Percentiles rank a stretch among this genome's conserved stretches.
Evolutionary conservation across 2,888 invertebrate species (phyloP).

Genomic region (Phasia obesa): DNA sequence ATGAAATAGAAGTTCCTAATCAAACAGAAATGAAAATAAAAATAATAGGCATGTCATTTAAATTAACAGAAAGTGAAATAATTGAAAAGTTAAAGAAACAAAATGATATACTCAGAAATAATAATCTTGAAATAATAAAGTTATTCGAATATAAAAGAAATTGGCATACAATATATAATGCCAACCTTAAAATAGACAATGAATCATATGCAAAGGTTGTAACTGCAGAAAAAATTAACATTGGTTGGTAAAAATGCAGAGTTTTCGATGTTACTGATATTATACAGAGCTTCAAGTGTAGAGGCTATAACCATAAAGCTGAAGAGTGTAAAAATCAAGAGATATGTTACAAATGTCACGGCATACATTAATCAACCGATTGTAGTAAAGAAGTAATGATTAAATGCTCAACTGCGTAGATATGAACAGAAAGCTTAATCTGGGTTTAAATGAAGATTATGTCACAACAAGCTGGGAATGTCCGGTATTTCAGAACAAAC

Average conservation of each 20-base stretch:
- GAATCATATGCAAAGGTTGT: too few relatives aligned
- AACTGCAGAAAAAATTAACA: background rate
- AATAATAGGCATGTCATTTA: slow-evolving; percentile 1
- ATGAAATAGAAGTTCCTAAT: slow-evolving; percentile 2
- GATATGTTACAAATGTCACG: background rate
- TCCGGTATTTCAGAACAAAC: too few relatives aligned
- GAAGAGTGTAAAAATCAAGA: background rate
- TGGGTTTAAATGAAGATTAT: too few relatives aligned
- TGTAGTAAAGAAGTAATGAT: background rate
- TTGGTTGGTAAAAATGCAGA: background rate
- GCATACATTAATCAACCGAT: background rate
- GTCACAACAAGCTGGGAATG: too few relatives aligned
- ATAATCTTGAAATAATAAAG: too few relatives aligned
- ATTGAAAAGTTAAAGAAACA: too few relatives aligned
- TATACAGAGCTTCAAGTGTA: background rate
- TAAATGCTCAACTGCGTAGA: too few relatives aligned
- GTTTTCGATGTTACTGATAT: background rate
- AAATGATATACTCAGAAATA: too few relatives aligned
- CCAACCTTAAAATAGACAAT: too few relatives aligned
- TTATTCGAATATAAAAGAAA: too few relatives aligned
- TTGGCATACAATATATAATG: too few relatives aligned
- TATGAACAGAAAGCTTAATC: too few relatives aligned
- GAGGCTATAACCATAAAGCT: background rate
- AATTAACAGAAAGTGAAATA: background rate
- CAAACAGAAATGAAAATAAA: background rate